phyloP scores from a whole-genome alignment of 2,888 invertebrate genomes.

The Ethmia dodecea region DNA sequence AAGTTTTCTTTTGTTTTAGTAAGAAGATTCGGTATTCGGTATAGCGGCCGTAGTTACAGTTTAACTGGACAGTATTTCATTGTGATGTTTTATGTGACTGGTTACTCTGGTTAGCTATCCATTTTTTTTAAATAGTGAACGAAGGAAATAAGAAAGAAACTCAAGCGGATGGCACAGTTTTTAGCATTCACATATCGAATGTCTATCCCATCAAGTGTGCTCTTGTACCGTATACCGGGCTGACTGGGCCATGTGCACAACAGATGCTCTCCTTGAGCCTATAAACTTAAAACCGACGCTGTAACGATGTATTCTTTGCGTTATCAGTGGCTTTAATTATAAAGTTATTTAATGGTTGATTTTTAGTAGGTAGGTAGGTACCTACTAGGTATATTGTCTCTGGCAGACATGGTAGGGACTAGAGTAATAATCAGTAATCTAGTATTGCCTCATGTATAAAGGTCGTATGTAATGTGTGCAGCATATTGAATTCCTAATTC shows the following conservation, averaged over 20 bases:
- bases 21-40: too few relatives aligned
- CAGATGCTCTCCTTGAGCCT: constrained; percentile 59
- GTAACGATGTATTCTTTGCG: constrained; percentile 21
- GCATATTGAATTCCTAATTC: constrained; percentile 30
- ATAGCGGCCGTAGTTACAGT: too few relatives aligned
- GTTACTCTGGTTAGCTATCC: too few relatives aligned
- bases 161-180: constrained; percentile 41
- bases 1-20: too few relatives aligned
- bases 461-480: constrained; percentile 20
- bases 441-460: background rate
- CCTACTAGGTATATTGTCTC: background rate
- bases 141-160: too few relatives aligned
- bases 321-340: background rate
- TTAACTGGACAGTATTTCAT: too few relatives aligned
- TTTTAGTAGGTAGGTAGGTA: background rate
- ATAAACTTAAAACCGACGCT: constrained; percentile 32
- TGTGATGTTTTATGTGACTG: too few relatives aligned
- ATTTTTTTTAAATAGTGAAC: too few relatives aligned
- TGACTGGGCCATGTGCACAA: constrained; percentile 60
- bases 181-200: constrained; percentile 42
- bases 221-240: constrained; percentile 40
- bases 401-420: too few relatives aligned
- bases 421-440: background rate
- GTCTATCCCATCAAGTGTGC: constrained; percentile 53
- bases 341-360: background rate